Evolutionary conservation across 2,888 invertebrate genomes (phyloP).

Genomic region (Drosophila ochracea): DNA sequence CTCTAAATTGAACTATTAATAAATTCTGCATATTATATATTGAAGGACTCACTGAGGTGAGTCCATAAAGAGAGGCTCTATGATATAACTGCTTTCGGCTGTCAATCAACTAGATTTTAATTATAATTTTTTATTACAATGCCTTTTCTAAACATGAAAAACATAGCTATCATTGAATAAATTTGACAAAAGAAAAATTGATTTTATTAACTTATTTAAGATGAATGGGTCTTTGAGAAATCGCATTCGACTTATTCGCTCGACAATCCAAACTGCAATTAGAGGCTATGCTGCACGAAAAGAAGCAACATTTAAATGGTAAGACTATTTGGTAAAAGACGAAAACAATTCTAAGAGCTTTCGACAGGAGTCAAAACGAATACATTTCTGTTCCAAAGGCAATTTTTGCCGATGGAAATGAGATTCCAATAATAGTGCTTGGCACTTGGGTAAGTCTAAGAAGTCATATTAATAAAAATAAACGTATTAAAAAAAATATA

Average conservation of each 20-base stretch:
- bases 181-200: not conserved
- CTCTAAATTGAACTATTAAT: conserved; percentile 12
- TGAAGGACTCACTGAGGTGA: not conserved
- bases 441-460: conserved; percentile 59
- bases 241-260: not conserved
- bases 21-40: not conserved
- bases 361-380: conserved; percentile 31
- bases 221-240: conserved; percentile 14
- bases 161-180: conserved; percentile 11
- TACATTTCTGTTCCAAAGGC: conserved; percentile 35
- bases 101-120: not conserved
- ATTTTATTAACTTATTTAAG: not conserved
- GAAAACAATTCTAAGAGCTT: no score
- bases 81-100: not conserved
- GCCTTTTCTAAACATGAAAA: not conserved
- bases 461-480: not conserved
- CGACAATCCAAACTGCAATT: not conserved
- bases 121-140: no score
- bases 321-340: not conserved
- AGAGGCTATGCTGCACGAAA: conserved; percentile 10
- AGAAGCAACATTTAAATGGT: conserved; percentile 51
- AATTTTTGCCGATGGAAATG: conserved; percentile 21
- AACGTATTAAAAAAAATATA: not conserved
- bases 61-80: no score
- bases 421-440: conserved; percentile 62